A percentile compares a stretch with the other conserved stretches of the same genome.
Evolutionary conservation across 2,113 vertebrate genomes (phyloP).

Genomic region (Solea solea): DNA sequence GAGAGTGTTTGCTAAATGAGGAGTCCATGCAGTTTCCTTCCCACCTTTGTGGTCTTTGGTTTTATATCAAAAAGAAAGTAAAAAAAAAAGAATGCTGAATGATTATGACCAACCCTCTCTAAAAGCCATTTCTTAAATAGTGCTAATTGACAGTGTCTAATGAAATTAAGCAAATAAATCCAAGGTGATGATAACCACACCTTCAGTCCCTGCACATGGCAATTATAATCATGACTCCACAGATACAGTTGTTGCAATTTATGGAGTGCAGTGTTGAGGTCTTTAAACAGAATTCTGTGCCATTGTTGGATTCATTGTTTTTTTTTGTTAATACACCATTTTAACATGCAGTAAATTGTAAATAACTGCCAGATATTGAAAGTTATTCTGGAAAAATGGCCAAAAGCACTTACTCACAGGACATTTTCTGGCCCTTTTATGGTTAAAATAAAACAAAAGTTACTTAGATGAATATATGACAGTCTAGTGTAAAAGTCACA

Average conservation of each 20-base stretch:
- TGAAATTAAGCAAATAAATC: conserved; percentile 14
- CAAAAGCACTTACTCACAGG: no score
- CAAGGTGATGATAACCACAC: neutral
- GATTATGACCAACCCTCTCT: conserved; percentile 24
- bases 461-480: neutral
- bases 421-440: no score
- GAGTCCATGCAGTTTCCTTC: conserved; percentile 43
- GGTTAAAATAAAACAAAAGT: no score
- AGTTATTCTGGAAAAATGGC: no score
- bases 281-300: no score
- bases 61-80: conserved; percentile 39
- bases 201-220: neutral
- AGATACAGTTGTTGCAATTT: no score
- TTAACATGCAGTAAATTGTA: no score
- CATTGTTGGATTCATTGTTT: no score
- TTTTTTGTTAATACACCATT: no score
- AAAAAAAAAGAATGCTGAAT: conserved; percentile 38
- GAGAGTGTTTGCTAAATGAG: conserved; percentile 58
- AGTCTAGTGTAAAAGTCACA: neutral
- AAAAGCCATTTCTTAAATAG: conserved; percentile 10
- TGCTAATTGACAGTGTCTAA: neutral
- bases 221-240: no score
- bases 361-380: no score
- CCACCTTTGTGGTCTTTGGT: conserved; percentile 21
- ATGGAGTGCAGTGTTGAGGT: no score